Conservation (phyloP, 37 sponge, comb jelly and placozoan species). For the Hexactinellida sp. region DNA sequence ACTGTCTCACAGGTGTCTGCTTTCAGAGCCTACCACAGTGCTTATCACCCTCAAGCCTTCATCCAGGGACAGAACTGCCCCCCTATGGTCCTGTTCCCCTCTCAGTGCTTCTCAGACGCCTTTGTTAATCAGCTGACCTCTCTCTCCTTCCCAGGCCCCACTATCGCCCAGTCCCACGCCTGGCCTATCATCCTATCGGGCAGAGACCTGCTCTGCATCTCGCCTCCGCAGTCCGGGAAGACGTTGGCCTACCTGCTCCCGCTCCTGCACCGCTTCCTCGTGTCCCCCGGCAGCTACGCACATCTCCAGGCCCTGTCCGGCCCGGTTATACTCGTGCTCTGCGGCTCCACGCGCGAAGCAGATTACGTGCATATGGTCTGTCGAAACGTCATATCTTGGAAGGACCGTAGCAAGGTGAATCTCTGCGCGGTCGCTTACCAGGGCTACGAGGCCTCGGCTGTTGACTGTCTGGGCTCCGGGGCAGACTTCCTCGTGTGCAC, state of each 20-base stretch:
- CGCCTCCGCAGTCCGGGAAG: conserved; percentile 42
- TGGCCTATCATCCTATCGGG: conserved; percentile 28
- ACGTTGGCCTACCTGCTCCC: conserved; percentile 47
- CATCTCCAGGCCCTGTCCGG: not conserved
- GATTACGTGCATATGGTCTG: conserved; percentile 12
- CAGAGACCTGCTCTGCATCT: conserved; percentile 16
- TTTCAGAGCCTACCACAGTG: not conserved
- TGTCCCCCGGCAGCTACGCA: not conserved
- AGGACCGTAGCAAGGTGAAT: not conserved
- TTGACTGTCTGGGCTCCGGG: conserved; percentile 29
- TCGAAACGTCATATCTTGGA: not conserved
- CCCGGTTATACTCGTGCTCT: not conserved
- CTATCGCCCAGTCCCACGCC: conserved; percentile 24
- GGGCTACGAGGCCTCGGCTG: conserved; percentile 19
- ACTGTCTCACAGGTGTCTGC: not conserved
- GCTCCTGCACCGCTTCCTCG: conserved; percentile 7
- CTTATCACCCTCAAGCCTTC: not conserved
- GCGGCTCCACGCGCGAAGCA: not conserved
- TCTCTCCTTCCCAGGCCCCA: conserved; percentile 26
- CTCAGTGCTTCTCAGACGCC: not conserved
- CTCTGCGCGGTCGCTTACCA: not conserved
- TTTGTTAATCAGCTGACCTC: conserved; percentile 16
- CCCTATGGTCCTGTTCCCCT: not conserved
- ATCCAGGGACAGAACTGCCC: not conserved
- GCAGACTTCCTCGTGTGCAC: conserved; percentile 41